Evolutionary conservation across 2,113 vertebrate species (phyloP), one percentile per base, ranked within the genome.

Genomic region (Excalfactoria chinensis): DNA sequence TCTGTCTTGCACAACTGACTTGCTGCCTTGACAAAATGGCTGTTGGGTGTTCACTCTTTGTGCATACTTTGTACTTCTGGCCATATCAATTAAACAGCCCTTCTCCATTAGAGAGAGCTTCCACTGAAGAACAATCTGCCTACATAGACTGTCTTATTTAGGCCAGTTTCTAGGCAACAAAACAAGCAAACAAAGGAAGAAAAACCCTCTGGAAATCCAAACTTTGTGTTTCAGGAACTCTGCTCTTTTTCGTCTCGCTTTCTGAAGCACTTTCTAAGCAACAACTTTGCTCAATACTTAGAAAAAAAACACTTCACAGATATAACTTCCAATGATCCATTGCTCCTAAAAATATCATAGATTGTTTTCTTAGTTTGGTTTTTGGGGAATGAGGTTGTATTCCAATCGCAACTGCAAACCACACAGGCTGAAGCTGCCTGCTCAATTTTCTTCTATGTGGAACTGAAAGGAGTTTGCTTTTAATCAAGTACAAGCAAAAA

Each of bases 81-180:
- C 85, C 8, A 0, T 94, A 70, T 67, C 92, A 73, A 2, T 85
- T 89, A 91, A 93, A 70, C 79, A 83, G 68, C 46, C 41, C 40
- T 82, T 84, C 41, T 62, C 78, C 59, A 17, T 79, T 76, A 72
- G 77, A 67, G 77, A 67, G 60, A 81, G 26, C 49, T 48, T 87
- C 34, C 11, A 43, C 67, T 67, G 86, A 74, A 69, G 87, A 93
- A 85, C 92, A 83, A 85, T 28, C 63, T 83, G 93, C 85, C 82
- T 79, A 20, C 64, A 13, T 40, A 37, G 78, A 93, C 49, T n/a
- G 51, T 72, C 48, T 76, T 89, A 67, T 63, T 95, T 94, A 86
- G 79, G 51, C 51, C 76, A 44, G 96, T 95, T 84, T 80, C 93
- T 88, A 96, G 62, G 95, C 94, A 93, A 96, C 91, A 89, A 66